These are phyloP conservation scores for Misgurnus mizolepis DNA, from an alignment of 2,113 vertebrate genomes.

Conservation along the genomic window DNA sequence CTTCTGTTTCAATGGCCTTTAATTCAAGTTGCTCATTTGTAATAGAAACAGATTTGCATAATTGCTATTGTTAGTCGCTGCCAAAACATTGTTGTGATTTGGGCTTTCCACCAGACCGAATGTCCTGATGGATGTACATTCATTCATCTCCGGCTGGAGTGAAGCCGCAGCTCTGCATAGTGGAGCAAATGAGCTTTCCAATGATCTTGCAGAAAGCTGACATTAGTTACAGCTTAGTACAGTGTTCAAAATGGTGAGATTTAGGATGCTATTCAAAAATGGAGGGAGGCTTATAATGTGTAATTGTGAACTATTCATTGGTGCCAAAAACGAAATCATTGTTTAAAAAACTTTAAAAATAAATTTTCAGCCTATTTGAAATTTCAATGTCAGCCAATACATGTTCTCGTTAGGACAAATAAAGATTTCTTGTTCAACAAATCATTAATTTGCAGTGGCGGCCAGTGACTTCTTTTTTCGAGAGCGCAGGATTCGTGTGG, in stretches of 20 bases:
- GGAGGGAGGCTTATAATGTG: not conserved
- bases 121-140: conserved; percentile 6
- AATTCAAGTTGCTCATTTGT: conserved; percentile 8
- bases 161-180: not conserved
- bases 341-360: too few species aligned
- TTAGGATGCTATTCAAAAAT: conserved; percentile 10
- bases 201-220: conserved; percentile 5
- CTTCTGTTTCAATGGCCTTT: conserved; percentile 6
- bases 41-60: conserved; percentile 31
- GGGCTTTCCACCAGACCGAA: conserved; percentile 4
- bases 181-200: conserved; percentile 19
- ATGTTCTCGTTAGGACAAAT: too few species aligned
- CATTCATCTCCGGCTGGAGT: conserved; percentile 1
- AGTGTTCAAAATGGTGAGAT: not conserved
- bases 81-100: conserved; percentile 14
- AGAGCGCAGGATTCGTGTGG: too few species aligned
- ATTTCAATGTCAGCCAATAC: too few species aligned
- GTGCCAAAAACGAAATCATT: too few species aligned
- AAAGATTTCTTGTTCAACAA: too few species aligned
- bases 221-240: not conserved
- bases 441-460: too few species aligned
- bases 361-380: too few species aligned
- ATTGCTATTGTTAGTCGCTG: conserved; percentile 32
- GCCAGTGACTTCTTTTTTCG: too few species aligned
- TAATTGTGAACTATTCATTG: too few species aligned